A percentile compares a stretch with the other conserved stretches of the same genome.
Evolutionary conservation across 1,140 invertebrate genomes (phyloP).

Genomic region (Heliconius hermathena): DNA sequence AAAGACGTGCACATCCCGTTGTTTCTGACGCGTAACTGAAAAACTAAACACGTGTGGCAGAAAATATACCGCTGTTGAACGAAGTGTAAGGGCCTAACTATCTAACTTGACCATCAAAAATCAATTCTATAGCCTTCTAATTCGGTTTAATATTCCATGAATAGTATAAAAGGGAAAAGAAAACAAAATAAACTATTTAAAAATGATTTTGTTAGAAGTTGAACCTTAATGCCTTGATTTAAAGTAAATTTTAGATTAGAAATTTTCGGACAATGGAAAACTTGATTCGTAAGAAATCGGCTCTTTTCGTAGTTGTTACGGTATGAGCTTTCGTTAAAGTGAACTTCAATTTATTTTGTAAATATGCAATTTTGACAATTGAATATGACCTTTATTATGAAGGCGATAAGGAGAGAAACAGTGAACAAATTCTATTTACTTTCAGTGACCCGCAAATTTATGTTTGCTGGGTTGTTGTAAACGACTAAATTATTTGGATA

Average conservation of each 20-base stretch:
- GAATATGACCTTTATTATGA: slow-evolving; percentile 26
- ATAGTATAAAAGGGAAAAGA: slow-evolving; percentile 16
- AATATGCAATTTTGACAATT: slow-evolving; percentile 30
- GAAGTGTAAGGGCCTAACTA: slow-evolving; percentile 39
- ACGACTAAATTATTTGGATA: slow-evolving; percentile 54
- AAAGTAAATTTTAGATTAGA: slow-evolving; percentile 21
- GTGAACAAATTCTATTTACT: slow-evolving; percentile 19
- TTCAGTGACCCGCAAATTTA: slow-evolving; percentile 32
- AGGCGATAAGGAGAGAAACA: slow-evolving; percentile 22
- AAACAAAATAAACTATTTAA: slow-evolving; percentile 35
- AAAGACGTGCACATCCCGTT: slow-evolving; percentile 46
- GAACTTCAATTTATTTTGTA: slow-evolving; percentile 28
- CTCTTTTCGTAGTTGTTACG: slow-evolving; percentile 43
- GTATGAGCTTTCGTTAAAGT: slow-evolving; percentile 45
- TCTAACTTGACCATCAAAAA: slow-evolving; percentile 19
- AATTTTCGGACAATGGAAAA: slow-evolving; percentile 37
- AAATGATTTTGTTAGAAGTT: slow-evolving; percentile 23
- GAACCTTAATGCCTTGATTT: slow-evolving; percentile 31
- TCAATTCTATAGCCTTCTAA: slow-evolving; percentile 20
- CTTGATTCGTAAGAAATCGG: slow-evolving; percentile 45
- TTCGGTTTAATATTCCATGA: slow-evolving; percentile 28
- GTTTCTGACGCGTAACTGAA: slow-evolving; percentile 67
- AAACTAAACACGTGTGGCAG: slow-evolving; percentile 66
- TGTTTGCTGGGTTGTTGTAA: slow-evolving; percentile 43
- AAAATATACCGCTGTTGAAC: slow-evolving; percentile 45